phyloP scores from a whole-genome alignment of 2,888 invertebrate species.

The Cyaniris semiargus region DNA sequence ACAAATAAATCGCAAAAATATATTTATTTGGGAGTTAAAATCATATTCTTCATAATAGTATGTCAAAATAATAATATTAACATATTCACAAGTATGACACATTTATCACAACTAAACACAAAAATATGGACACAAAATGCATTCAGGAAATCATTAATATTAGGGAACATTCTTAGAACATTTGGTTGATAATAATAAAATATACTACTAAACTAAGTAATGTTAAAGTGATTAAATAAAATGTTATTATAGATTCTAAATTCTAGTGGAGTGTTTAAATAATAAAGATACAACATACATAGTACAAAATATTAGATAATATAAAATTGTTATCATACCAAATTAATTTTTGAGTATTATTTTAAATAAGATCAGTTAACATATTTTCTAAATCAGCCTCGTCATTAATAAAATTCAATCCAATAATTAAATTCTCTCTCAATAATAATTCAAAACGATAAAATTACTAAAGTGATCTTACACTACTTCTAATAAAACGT shows the following conservation, averaged over 20 bases:
- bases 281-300: background rate
- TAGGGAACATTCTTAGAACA: too few species aligned
- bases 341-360: background rate
- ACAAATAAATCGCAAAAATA: background rate
- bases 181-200: background rate
- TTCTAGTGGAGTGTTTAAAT: background rate
- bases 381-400: background rate
- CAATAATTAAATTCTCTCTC: too few species aligned
- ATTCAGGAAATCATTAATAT: background rate
- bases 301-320: background rate
- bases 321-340: background rate
- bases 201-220: background rate
- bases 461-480: background rate
- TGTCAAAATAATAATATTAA: background rate
- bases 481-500: background rate
- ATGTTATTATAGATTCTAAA: background rate
- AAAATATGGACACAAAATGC: background rate
- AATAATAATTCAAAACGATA: background rate
- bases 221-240: background rate
- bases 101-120: background rate
- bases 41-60: background rate
- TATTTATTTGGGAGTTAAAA: background rate
- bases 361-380: background rate
- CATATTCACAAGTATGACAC: slow-evolving; percentile 19
- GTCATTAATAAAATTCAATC: too few species aligned